A percentile compares a stretch with the other conserved stretches of the same genome.
Evolutionary conservation across 2,797 vertebrate species (phyloP).

Genomic region (Austrolebias charrua): DNA sequence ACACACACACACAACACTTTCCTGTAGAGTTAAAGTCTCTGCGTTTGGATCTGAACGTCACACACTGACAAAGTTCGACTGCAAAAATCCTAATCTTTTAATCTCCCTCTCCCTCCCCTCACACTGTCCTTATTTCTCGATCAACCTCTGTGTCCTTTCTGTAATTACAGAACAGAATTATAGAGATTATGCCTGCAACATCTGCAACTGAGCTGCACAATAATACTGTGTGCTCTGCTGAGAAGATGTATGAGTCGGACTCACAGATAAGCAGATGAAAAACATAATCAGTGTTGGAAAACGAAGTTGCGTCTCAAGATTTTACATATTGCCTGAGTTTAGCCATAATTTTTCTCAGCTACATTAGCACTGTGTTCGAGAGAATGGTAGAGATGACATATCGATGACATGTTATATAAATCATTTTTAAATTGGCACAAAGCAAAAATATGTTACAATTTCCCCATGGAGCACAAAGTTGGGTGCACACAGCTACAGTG

Average conservation of each 20-base stretch:
- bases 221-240: conserved; percentile 34
- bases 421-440: neutral
- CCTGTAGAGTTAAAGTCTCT: conserved; percentile 44
- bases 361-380: too few species aligned
- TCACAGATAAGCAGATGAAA: conserved; percentile 18
- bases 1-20: too few species aligned
- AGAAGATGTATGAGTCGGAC: conserved; percentile 51
- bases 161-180: conserved; percentile 76
- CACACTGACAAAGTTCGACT: conserved; percentile 69
- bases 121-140: conserved; percentile 39
- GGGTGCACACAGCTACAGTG: neutral
- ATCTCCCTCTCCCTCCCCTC: conserved; percentile 56
- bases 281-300: neutral
- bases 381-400: too few species aligned
- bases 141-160: conserved; percentile 59
- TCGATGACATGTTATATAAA: neutral
- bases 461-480: neutral
- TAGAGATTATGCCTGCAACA: conserved; percentile 72
- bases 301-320: neutral
- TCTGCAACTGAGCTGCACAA: conserved; percentile 64
- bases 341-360: neutral
- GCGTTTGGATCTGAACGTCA: conserved; percentile 55
- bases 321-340: neutral
- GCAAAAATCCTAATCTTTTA: conserved; percentile 78
- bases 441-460: neutral